Evolutionary conservation across 2,113 vertebrate species (phyloP), one percentile per base, ranked within the genome.

Genomic region (Macroglossus sobrinus): DNA sequence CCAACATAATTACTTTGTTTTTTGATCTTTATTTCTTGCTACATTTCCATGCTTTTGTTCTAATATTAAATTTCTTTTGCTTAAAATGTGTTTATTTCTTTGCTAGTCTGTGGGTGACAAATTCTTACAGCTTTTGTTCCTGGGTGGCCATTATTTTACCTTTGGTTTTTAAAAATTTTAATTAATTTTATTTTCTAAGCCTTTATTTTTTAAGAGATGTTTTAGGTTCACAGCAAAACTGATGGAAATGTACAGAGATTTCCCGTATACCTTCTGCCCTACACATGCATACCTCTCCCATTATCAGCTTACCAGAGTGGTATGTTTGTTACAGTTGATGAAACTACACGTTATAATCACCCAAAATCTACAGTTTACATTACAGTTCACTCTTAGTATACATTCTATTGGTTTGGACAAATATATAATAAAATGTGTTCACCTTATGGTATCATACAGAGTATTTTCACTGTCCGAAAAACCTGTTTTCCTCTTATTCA

Each of bases 121-220:
- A 93, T 89, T 86, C 50, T 93, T 33, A 57, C 30, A 53, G 53
- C n/a, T 85, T 94, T 89, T 92, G 10, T 72, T 71, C 89, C 64
- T 89, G 47, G 3, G 66, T 5, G 82, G 68, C 53, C 50, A 93
- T 89, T 80, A 89, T 96, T 80, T 84, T 30, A 55, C 28, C 30
- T 85, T 89, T 45, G 79, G 10, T 72, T 84, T 75, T 53, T 3
- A 1, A 18, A 21, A 15, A 50, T 45, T 47, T 78, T 7, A 55
- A 68, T 68, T 85, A 30, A 85, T 76, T 75, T 92, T 76, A 93
- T 59, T 75, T 75, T 91, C 40, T 75, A 76, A 76, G 57, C 13
- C 14, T 26, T 57, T 21, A 78, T 4, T 35, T 40, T 85, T 84
- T 76, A 55, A 76, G 69, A 45, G 45, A 43, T 14, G 69, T 21